A percentile compares a stretch with the other conserved stretches of the same genome.
phyloP scores from a whole-genome alignment of 2,797 vertebrate genomes.

The Cygnus olor region DNA sequence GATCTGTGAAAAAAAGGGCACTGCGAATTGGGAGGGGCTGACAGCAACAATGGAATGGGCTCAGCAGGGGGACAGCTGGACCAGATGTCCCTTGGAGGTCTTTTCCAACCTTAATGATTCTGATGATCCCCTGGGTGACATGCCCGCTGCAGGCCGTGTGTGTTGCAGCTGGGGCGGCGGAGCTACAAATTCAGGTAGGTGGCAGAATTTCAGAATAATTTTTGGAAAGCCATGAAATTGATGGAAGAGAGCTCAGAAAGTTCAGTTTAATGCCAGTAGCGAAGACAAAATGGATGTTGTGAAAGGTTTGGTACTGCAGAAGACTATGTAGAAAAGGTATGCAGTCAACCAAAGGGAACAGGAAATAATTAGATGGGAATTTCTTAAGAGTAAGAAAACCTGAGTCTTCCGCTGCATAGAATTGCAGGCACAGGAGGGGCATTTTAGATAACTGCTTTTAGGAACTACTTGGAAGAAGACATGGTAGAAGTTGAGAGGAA shows the following conservation, averaged over 20 bases:
- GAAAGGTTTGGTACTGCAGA: not conserved
- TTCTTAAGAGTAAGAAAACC: not conserved
- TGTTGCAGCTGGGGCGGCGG: accelerated
- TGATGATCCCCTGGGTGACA: accelerated
- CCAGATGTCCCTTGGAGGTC: no score
- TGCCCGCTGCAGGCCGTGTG: accelerated
- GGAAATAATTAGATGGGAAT: not conserved
- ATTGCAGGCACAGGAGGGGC: accelerated
- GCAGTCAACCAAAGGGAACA: not conserved
- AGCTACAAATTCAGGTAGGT: accelerated
- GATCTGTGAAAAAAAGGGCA: no score
- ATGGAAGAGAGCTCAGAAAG: accelerated
- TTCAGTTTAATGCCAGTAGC: accelerated
- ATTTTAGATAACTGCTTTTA: accelerated
- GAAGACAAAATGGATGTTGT: no score
- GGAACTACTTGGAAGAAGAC: not conserved
- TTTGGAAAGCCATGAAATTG: accelerated
- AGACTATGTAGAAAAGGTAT: accelerated
- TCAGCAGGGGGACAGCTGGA: no score
- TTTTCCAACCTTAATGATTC: no score
- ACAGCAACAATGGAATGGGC: no score
- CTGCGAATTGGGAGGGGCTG: no score
- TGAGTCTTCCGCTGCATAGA: accelerated
- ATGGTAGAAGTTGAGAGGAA: not conserved
- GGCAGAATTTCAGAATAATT: not conserved